These are phyloP conservation scores for Alethe castanea DNA, from an alignment of 2,113 vertebrate species.

Conservation along the genomic window DNA sequence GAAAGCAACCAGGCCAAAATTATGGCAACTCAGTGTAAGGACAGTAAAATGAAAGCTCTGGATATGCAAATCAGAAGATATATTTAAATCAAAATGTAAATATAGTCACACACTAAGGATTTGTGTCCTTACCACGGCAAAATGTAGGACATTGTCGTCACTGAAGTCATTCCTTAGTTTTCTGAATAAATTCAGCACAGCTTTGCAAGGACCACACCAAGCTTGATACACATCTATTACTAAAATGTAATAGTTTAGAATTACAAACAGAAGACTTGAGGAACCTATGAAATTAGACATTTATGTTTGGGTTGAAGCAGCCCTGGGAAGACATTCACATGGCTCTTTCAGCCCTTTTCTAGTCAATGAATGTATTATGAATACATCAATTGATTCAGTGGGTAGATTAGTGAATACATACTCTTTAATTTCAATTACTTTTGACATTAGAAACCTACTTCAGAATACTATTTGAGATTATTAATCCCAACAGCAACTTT, in stretches of 20 bases:
- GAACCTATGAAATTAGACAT: background rate
- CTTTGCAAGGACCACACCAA: slow-evolving; percentile 82
- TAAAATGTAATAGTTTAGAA: background rate
- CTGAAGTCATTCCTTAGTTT: slow-evolving; percentile 67
- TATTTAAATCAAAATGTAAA: background rate
- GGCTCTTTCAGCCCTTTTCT: background rate
- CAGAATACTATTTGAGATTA: background rate
- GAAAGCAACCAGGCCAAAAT: background rate
- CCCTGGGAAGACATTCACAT: background rate
- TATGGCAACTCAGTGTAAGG: background rate
- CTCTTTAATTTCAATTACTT: background rate
- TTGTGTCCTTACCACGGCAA: slow-evolving; percentile 69
- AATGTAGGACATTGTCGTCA: slow-evolving; percentile 73
- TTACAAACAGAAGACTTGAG: background rate
- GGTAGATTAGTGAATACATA: background rate
- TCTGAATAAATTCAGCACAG: slow-evolving; percentile 63
- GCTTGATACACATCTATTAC: slow-evolving; percentile 77
- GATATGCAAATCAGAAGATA: background rate
- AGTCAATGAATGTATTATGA: background rate
- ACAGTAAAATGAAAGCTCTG: background rate
- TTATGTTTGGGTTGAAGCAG: background rate
- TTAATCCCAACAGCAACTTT: background rate
- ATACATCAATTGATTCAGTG: background rate
- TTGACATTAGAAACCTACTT: background rate
- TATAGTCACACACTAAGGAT: background rate